Conservation (phyloP, 2,888 invertebrate species). For the Clivina fossor region DNA sequence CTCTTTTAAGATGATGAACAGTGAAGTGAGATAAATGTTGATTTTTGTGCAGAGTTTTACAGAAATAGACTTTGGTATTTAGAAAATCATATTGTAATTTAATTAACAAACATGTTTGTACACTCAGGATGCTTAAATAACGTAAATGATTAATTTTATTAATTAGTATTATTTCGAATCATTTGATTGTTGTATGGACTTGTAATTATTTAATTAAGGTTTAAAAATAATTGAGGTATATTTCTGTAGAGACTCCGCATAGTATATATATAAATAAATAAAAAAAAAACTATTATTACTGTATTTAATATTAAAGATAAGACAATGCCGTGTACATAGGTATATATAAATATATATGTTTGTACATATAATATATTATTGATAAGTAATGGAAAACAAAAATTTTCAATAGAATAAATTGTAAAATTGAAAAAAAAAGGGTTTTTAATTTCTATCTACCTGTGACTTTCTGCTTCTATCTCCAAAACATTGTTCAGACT, state of each 20-base stretch:
- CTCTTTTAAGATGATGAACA: conserved; percentile 25
- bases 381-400: conserved; percentile 51
- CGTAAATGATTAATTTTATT: no score
- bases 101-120: no score
- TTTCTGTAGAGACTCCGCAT: conserved; percentile 28
- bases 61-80: no score
- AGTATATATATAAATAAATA: conserved; percentile 36
- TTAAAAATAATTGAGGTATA: conserved; percentile 19
- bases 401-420: conserved; percentile 55
- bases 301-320: conserved; percentile 36
- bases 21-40: conserved; percentile 33
- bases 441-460: conserved; percentile 23
- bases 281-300: conserved; percentile 40
- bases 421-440: conserved; percentile 40
- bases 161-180: not conserved
- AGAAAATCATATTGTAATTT: no score
- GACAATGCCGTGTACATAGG: conserved; percentile 51
- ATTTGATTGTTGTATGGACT: no score
- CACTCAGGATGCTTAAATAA: no score
- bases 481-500: conserved; percentile 25
- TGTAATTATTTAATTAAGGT: no score
- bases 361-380: conserved; percentile 57
- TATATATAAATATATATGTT: conserved; percentile 56
- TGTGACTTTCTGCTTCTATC: conserved; percentile 29
- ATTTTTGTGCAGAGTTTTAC: conserved; percentile 24